These are phyloP conservation scores for Ariolimax columbianus DNA, from an alignment of 2,888 invertebrate species.

Conservation along the genomic window DNA sequence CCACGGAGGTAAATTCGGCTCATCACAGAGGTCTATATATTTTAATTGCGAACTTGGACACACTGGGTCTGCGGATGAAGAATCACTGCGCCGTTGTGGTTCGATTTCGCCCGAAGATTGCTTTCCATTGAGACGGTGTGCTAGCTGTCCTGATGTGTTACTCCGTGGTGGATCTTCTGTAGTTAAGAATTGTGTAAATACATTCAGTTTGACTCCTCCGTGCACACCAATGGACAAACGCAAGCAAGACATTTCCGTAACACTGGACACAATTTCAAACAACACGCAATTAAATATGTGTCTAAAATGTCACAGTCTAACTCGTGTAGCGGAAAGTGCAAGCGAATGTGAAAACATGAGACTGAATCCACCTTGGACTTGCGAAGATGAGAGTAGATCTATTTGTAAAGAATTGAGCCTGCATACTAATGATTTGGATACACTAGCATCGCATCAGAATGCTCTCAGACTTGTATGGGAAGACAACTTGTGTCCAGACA, in stretches of 20 bases:
- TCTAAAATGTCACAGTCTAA: too few species aligned
- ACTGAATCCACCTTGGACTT: background rate
- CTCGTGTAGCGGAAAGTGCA: too few species aligned
- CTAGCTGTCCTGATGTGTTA: constrained; percentile 5
- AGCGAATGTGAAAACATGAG: background rate
- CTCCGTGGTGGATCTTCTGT: background rate
- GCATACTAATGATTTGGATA: background rate
- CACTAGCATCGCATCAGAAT: background rate
- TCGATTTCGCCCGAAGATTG: background rate
- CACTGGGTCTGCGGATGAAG: background rate
- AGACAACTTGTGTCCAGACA: background rate
- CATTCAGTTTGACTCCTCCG: background rate
- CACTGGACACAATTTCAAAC: background rate
- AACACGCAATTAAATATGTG: background rate
- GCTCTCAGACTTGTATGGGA: background rate
- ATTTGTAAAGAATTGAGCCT: background rate
- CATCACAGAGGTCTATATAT: background rate
- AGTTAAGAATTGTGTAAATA: background rate
- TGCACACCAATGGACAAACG: background rate
- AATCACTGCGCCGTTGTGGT: background rate
- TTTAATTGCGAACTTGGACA: background rate
- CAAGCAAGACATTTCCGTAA: background rate
- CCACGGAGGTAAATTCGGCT: too few species aligned
- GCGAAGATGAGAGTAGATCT: background rate
- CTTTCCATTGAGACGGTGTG: background rate